A percentile compares a stretch with the other conserved stretches of the same genome.
phyloP scores from a whole-genome alignment of 2,113 vertebrate genomes.

The Tachuris rubrigastra region DNA sequence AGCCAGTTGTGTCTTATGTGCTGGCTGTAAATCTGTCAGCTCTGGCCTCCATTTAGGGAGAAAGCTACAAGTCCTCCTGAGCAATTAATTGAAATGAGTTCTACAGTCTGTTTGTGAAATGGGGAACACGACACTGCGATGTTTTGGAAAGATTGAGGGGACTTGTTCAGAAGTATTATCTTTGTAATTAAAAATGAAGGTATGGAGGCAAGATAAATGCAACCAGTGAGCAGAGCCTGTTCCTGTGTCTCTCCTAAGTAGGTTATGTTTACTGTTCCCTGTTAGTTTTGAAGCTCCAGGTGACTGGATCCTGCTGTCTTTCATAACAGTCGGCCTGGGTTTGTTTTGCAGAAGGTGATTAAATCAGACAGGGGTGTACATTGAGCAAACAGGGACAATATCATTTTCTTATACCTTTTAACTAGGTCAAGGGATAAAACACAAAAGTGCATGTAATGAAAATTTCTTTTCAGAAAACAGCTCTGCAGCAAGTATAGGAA shows the following conservation, averaged over 20 bases:
- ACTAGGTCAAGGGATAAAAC: conserved; percentile 14
- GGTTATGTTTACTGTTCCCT: conserved; percentile 64
- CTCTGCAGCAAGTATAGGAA: neutral
- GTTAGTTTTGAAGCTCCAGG: conserved; percentile 18
- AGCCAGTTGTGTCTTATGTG: neutral
- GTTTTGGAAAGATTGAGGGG: neutral
- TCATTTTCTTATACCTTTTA: neutral
- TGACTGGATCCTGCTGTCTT: conserved; percentile 41
- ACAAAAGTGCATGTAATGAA: neutral
- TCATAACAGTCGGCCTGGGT: neutral
- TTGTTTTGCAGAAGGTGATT: conserved; percentile 31
- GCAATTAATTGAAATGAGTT: neutral
- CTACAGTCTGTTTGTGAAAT: neutral
- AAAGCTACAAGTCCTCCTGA: neutral
- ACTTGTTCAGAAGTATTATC: neutral
- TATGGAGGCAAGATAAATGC: neutral
- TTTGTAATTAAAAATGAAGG: conserved; percentile 47
- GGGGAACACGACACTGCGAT: neutral
- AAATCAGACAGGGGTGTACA: neutral
- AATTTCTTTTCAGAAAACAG: neutral
- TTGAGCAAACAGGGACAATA: neutral
- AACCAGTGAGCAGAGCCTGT: neutral
- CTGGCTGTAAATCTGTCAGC: neutral
- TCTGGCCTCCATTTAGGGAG: neutral
- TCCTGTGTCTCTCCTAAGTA: conserved; percentile 32